A percentile compares a stretch with the other conserved stretches of the same genome.
Evolutionary conservation across 2,888 invertebrate species (phyloP).

Genomic region (Drosophila infuscata): DNA sequence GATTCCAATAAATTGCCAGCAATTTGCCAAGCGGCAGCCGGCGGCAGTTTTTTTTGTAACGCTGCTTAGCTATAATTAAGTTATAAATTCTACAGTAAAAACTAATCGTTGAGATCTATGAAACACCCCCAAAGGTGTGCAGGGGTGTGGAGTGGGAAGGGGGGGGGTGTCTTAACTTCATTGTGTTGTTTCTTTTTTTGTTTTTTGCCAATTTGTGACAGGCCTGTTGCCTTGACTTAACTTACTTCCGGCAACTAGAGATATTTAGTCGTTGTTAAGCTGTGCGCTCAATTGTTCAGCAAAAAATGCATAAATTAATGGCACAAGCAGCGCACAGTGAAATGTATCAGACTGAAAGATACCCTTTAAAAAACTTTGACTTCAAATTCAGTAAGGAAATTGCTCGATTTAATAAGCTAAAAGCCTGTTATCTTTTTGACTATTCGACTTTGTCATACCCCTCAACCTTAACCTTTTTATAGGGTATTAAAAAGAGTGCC

Average conservation of each 20-base stretch:
- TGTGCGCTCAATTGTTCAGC: constrained; percentile 52
- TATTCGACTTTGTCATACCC: background rate
- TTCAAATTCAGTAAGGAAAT: background rate
- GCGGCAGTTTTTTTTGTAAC: constrained; percentile 57
- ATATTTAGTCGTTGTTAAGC: constrained; percentile 43
- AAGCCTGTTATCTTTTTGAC: background rate
- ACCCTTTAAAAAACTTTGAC: background rate
- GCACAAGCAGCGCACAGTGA: constrained; percentile 1
- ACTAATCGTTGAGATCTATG: constrained; percentile 66
- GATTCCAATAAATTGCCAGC: constrained; percentile 55
- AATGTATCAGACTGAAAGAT: constrained; percentile 3
- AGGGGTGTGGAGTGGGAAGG: no score
- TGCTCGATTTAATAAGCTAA: no score
- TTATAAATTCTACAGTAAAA: constrained; percentile 68
- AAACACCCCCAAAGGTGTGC: constrained; percentile 53
- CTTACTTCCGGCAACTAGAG: constrained; percentile 52
- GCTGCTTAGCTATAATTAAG: constrained; percentile 74
- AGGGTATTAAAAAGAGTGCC: constrained; percentile 33
- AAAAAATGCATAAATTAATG: constrained; percentile 43
- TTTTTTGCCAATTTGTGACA: constrained; percentile 20
- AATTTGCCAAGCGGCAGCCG: constrained; percentile 60
- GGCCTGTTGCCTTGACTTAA: constrained; percentile 54
- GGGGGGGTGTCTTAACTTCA: background rate
- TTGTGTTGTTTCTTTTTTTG: constrained; percentile 5
- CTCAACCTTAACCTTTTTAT: background rate